These are phyloP conservation scores for Tachina grossa DNA, from an alignment of 2,888 invertebrate genomes.

Conservation along the genomic window DNA sequence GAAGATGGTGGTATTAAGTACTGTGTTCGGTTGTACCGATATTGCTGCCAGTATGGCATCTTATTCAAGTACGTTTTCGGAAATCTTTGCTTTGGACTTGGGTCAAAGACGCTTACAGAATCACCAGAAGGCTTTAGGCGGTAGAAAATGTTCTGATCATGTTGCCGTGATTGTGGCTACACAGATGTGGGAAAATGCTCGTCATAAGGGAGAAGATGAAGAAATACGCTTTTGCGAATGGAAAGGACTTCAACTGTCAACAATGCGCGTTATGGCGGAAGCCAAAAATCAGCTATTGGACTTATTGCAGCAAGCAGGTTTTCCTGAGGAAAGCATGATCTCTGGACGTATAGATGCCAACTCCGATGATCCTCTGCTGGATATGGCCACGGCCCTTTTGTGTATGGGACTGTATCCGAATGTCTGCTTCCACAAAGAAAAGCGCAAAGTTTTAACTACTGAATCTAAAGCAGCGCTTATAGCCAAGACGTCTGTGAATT, in stretches of 20 bases:
- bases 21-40: conserved; percentile 94
- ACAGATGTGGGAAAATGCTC: conserved; percentile 90
- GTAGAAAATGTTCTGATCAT: conserved; percentile 95
- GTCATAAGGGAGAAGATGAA: conserved; percentile 87
- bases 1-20: conserved; percentile 98
- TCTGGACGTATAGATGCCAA: conserved; percentile 89
- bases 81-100: conserved; percentile 93
- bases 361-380: conserved; percentile 90
- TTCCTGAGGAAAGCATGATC: conserved; percentile 93
- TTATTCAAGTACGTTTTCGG: conserved; percentile 96
- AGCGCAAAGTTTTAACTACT: conserved; percentile 96
- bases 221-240: conserved; percentile 95
- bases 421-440: conserved; percentile 97
- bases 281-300: conserved; percentile 91
- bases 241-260: conserved; percentile 94
- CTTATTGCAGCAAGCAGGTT: conserved; percentile 89
- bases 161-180: conserved; percentile 97
- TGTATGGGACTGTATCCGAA: conserved; percentile 98
- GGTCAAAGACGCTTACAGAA: conserved; percentile 89
- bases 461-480: conserved; percentile 97
- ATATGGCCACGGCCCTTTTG: conserved; percentile 92
- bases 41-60: conserved; percentile 97
- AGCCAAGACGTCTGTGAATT: conserved; percentile 98
- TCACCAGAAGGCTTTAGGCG: conserved; percentile 94
- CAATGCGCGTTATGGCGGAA: conserved; percentile 95